A percentile compares a stretch with the other conserved stretches of the same genome.
Evolutionary conservation across 2,113 vertebrate species (phyloP).

Genomic region (Zosterops lateralis): DNA sequence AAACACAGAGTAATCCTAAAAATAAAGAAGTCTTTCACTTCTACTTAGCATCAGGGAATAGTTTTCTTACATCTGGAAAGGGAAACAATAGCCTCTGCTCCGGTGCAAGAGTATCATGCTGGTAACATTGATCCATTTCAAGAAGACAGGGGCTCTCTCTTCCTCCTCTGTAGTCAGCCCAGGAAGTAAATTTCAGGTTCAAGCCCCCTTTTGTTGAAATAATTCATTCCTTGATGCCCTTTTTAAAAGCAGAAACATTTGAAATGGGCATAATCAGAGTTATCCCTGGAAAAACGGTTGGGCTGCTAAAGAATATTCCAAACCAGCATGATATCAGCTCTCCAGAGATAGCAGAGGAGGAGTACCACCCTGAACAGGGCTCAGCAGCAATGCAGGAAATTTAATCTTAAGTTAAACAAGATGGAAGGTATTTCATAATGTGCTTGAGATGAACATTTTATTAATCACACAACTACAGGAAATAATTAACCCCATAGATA

Average conservation of each 20-base stretch:
- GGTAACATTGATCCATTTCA: neutral
- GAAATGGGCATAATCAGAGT: neutral
- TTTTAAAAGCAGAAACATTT: neutral
- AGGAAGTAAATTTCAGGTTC: neutral
- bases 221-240: neutral
- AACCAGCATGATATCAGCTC: constrained; percentile 22
- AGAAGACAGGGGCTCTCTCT: neutral
- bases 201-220: neutral
- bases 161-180: neutral
- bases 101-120: neutral
- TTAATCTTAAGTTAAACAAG: constrained; percentile 1
- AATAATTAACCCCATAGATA: constrained; percentile 28
- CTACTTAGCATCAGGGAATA: neutral
- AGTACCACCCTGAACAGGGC: constrained; percentile 3
- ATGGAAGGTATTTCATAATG: neutral
- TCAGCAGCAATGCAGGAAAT: neutral
- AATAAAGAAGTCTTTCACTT: neutral
- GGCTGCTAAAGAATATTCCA: neutral
- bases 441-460: neutral
- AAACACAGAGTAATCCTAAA: neutral
- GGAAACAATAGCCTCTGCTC: neutral
- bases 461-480: neutral
- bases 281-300: neutral
- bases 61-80: neutral
- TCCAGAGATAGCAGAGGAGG: constrained; percentile 9